A percentile compares a stretch with the other conserved stretches of the same genome.
These are phyloP conservation scores for Epinotia ramella DNA, from an alignment of 2,888 invertebrate genomes.

Conservation along the genomic window DNA sequence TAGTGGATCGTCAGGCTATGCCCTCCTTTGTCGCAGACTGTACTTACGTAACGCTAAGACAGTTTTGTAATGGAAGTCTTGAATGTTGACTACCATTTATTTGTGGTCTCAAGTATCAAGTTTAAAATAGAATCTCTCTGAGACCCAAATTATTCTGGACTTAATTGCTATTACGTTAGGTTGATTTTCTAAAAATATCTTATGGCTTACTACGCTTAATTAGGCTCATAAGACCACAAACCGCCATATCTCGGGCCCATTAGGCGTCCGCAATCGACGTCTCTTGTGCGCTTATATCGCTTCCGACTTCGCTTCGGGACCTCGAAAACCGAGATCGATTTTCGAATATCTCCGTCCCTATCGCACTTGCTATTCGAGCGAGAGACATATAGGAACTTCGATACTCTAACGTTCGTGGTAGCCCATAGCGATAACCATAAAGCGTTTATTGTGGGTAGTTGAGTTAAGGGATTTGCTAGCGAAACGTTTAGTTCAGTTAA, in stretches of 20 bases:
- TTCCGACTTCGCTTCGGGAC: not conserved
- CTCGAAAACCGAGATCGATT: not conserved
- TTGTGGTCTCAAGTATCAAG: too few species aligned
- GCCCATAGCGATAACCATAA: not conserved
- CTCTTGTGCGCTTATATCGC: not conserved
- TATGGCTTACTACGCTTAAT: too few species aligned
- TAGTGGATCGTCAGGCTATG: too few species aligned
- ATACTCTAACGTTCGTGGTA: not conserved
- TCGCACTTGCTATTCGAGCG: too few species aligned
- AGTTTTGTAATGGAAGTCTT: too few species aligned
- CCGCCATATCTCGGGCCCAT: slow-evolving; percentile 3
- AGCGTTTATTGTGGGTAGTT: slow-evolving; percentile 10
- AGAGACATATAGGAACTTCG: not conserved
- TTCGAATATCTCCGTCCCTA: not conserved
- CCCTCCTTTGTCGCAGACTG: too few species aligned
- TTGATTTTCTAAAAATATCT: too few species aligned
- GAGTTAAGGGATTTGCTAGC: not conserved
- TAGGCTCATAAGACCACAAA: not conserved
- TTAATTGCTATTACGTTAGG: too few species aligned
- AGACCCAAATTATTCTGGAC: too few species aligned
- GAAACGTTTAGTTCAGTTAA: not conserved
- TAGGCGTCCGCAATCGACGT: not conserved
- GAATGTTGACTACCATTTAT: too few species aligned
- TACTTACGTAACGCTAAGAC: too few species aligned
- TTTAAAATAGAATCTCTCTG: too few species aligned